Evolutionary conservation across 2,888 invertebrate genomes (phyloP), one percentile per base, ranked within the genome.

Genomic region (Trachelus tabidus): DNA sequence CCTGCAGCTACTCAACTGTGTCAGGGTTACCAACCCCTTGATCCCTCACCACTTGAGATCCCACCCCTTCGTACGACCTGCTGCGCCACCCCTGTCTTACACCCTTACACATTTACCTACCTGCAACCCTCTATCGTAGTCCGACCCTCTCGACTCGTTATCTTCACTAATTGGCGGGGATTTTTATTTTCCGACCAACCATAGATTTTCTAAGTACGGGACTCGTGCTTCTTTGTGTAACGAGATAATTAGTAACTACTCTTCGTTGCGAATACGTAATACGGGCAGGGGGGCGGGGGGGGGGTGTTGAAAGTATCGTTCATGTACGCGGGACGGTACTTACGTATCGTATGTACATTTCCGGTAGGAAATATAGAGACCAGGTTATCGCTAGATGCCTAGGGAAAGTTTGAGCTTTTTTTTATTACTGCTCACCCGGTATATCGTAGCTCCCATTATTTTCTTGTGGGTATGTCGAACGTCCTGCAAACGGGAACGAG

Each of bases 1-100:
- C 37, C 76, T 69, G 68, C 73, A 73, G 78, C 84, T 87, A 83
- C 85, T 87, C 85, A 89, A 90, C 86, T 87, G 84, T 90, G 89
- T 90, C 89, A 90, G 90, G 90, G 90, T 90, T 90, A 88, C 83
- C 84, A 85, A 82, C 83, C 83, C 79, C 78, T 76, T 73, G 74
- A 76, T 75, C 77, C 37, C 77, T 37, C 76, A 73, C 69, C 73
- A 76, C 77, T 77, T 75, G 73, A 56, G 56, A 56, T 76, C 73
- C 68, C 76, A 68, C 69, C 69, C 68, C 69, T 33, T 30, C 56
- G 73, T 74, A 68, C 76, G 79, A 80, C 69, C 73, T 73, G 73
- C 80, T 75, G 75, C 71, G 31, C 37, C 68, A 73, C 75, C 37
- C 69, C 68, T 69, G 3, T n/a, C 79, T 81, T 73, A 75, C 79